Evolutionary conservation across 92 coral and sea anemone genomes (phyloP).

Genomic region (Metridium senile): DNA sequence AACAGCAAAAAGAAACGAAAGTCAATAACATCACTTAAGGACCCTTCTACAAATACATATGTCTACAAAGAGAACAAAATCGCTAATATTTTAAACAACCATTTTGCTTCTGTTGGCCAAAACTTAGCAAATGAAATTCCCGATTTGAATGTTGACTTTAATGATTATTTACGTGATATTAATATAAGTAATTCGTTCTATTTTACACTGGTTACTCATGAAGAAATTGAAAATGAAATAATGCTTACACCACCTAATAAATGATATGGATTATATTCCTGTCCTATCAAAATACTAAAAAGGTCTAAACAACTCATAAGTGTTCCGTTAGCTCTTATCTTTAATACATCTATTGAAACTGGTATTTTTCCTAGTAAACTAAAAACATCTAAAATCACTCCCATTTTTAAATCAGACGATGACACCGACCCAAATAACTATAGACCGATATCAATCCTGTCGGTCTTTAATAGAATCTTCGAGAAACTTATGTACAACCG

Average conservation of each 20-base stretch:
- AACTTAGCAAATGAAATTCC: conserved; percentile 43
- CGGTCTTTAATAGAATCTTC: conserved; percentile 13
- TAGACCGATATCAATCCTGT: conserved; percentile 15
- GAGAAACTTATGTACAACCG: conserved; percentile 40
- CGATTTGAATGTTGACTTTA: conserved; percentile 16
- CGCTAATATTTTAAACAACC: conserved; percentile 39
- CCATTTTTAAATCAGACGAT: conserved; percentile 38
- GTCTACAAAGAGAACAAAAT: not conserved
- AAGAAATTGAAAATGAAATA: conserved; percentile 21
- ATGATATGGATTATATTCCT: conserved; percentile 28
- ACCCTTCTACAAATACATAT: not conserved
- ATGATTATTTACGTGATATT: conserved; percentile 23
- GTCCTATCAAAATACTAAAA: conserved; percentile 14
- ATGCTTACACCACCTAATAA: conserved; percentile 16
- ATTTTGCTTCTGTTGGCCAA: conserved; percentile 41
- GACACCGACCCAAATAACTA: conserved; percentile 36
- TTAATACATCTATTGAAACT: conserved; percentile 21
- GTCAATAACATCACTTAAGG: not conserved
- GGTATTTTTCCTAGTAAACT: conserved; percentile 40
- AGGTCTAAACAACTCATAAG: conserved; percentile 2
- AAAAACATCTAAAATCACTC: conserved; percentile 39
- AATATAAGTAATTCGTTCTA: conserved; percentile 17
- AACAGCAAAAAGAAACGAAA: not conserved
- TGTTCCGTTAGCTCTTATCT: conserved; percentile 7
- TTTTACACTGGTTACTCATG: conserved; percentile 21